phyloP scores from a whole-genome alignment of 2,113 vertebrate genomes.

The Thymallus thymallus region DNA sequence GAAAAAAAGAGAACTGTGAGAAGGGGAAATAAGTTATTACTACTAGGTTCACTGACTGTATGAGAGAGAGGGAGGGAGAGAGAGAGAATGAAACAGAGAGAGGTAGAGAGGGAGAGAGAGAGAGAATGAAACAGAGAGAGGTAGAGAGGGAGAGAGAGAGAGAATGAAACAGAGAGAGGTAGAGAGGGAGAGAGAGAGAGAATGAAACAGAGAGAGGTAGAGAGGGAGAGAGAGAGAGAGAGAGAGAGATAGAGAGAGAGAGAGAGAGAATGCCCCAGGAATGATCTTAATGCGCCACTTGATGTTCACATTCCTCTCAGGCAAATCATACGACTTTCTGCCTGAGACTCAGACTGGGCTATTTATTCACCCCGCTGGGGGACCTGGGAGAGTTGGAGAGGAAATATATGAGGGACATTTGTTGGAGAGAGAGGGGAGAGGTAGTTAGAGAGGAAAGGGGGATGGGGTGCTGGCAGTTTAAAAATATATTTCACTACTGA shows the following conservation, averaged over 20 bases:
- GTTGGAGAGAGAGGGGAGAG: constrained; percentile 38
- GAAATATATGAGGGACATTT: constrained; percentile 51
- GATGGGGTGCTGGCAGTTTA: constrained; percentile 38
- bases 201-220: constrained; percentile 28
- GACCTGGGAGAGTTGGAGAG: constrained; percentile 21
- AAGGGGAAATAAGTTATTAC: constrained; percentile 42
- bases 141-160: constrained; percentile 48
- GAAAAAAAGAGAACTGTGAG: constrained; percentile 34
- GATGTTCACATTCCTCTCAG: constrained; percentile 66
- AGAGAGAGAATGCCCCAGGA: constrained; percentile 57
- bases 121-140: too few species aligned
- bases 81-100: constrained; percentile 1
- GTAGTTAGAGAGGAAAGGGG: constrained; percentile 43
- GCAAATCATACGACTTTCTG: constrained; percentile 57
- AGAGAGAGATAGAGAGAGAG: constrained; percentile 42
- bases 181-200: constrained; percentile 24
- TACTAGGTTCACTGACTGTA: constrained; percentile 30
- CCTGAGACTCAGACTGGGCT: constrained; percentile 36
- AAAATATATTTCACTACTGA: constrained; percentile 53
- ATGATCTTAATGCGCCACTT: constrained; percentile 64
- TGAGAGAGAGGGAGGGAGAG: constrained; percentile 28
- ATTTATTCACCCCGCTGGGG: constrained; percentile 41
- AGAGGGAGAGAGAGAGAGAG: constrained; percentile 9
- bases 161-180: constrained; percentile 43
- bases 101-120: constrained; percentile 46